Percentiles rank a stretch among this genome's conserved stretches.
Conservation (phyloP, 2,113 vertebrate species). For the Lepidothrix coronata region DNA sequence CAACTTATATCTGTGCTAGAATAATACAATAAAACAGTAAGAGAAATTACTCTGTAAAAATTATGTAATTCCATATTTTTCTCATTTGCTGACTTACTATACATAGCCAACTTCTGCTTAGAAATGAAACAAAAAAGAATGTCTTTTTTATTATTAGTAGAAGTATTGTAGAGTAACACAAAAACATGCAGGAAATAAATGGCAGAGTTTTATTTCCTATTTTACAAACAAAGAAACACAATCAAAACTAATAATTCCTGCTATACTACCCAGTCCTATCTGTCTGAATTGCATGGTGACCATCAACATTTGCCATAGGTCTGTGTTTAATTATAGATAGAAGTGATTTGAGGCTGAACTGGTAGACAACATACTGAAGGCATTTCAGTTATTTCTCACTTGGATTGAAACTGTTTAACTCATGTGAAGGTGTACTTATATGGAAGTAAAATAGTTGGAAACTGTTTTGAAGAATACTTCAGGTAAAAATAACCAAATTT, state of each 20-base stretch:
- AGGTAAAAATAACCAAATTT: background rate
- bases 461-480: background rate
- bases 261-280: background rate
- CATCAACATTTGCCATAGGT: background rate
- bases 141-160: background rate
- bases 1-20: background rate
- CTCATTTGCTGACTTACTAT: background rate
- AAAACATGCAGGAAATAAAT: background rate
- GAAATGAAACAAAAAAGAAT: background rate
- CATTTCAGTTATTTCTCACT: background rate
- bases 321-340: background rate
- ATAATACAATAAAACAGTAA: background rate
- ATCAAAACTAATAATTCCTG: background rate
- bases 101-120: background rate
- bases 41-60: background rate
- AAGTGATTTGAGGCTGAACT: background rate
- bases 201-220: background rate
- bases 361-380: background rate
- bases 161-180: background rate
- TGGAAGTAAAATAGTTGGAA: background rate
- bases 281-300: background rate
- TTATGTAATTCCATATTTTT: background rate
- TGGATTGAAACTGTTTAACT: background rate
- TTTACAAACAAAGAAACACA: background rate
- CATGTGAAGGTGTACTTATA: background rate